Base-by-base conservation (phyloP, 2,888 invertebrate genomes). In the Fabriciana adippe region DNA sequence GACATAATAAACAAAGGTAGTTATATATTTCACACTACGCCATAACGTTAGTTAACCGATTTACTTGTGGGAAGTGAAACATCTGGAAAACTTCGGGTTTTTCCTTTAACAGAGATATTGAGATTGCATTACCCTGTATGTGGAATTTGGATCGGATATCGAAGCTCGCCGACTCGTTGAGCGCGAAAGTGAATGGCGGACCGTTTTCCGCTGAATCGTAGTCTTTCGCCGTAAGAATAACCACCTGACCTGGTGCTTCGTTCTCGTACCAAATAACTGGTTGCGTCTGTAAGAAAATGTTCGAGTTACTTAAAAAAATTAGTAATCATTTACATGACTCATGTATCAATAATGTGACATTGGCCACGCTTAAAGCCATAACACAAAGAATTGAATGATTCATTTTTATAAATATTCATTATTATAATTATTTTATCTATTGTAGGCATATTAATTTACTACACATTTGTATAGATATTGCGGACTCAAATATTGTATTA, bases 231-330 rank as follows among this genome's bases (percentile, higher is more conserved):
- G 94, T 94, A 55, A 97, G 86, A 59, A 93, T 94, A 14, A 96
- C 95, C 69, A 95, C 95, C 69, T 93, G 93, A 0, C 95, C 96
- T 0, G 95, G 95, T 1, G 91, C 89, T 74, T 95, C 94, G 80
- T 97, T 97, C 89, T 98, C 97, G 76, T 94, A 93, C 97, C 97
- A 97, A 41, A 97, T 95, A 0, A 97, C 96, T 0, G 96, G 96
- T 84, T 96, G 95, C 4, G 94, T 93, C 95, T 94, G 84, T 62
- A 67, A 71, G 48, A 48, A 59, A 61, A 57, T 31, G 14, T 18
- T 54, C 2, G 11, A 26, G 5, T 11, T 41, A 11, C 3, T 41
- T 41, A 11, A 41, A 41, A 18, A 8, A 8, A 11, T 2, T 41
- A 11, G 2, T 41, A 11, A 26, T 4, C 26, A 26, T 26, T 26